These are phyloP conservation scores for Hoplodrina blanda DNA, from an alignment of 2,888 invertebrate species.

Conservation along the genomic window DNA sequence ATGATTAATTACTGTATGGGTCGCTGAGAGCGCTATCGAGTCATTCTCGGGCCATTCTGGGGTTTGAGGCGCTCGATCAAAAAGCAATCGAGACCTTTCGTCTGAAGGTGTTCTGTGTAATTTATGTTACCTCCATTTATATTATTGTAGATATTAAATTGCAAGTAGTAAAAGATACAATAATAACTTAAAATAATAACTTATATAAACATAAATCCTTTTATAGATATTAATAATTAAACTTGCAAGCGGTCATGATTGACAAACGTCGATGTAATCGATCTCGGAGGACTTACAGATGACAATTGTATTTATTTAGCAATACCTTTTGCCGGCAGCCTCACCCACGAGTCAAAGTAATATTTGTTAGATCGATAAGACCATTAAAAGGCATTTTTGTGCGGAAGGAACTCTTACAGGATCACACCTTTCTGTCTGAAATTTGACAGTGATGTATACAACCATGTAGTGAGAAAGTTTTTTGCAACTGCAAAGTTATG, in stretches of 20 bases:
- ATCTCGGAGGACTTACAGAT: not conserved
- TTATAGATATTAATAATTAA: slow-evolving; percentile 4
- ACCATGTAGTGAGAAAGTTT: too few relatives aligned
- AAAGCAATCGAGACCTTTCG: slow-evolving; percentile 8
- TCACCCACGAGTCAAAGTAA: too few relatives aligned
- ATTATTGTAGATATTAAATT: slow-evolving; percentile 13
- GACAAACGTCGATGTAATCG: not conserved
- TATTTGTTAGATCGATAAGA: too few relatives aligned
- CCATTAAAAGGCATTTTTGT: too few relatives aligned
- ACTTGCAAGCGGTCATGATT: not conserved
- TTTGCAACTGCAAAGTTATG: too few relatives aligned
- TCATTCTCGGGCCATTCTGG: slow-evolving; percentile 18
- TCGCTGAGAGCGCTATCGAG: not conserved
- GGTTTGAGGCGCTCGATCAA: slow-evolving; percentile 3
- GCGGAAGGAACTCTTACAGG: too few relatives aligned
- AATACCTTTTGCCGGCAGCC: too few relatives aligned
- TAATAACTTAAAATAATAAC: not conserved
- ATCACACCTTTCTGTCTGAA: too few relatives aligned
- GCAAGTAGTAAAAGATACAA: not conserved
- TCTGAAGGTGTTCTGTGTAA: slow-evolving; percentile 5
- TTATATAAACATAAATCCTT: not conserved
- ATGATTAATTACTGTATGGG: slow-evolving; percentile 45
- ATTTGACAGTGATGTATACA: too few relatives aligned
- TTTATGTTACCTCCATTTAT: slow-evolving; percentile 6
- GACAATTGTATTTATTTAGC: not conserved